A percentile compares a stretch with the other conserved stretches of the same genome.
Conservation (phyloP, 2,113 vertebrate species). For the Neogobius melanostomus region DNA sequence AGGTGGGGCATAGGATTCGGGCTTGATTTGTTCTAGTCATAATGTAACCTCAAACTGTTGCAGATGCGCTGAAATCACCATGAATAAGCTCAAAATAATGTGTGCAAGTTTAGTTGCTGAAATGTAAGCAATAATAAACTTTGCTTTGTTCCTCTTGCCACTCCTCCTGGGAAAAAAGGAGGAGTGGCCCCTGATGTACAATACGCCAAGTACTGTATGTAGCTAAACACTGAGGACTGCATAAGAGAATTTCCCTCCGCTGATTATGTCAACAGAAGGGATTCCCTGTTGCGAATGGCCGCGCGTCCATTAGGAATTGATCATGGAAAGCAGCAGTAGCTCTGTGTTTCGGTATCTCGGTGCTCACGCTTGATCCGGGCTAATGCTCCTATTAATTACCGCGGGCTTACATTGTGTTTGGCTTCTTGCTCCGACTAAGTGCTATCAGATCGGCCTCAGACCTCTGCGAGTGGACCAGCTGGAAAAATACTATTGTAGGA, state of each 20-base stretch:
- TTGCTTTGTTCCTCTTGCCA: too few species aligned
- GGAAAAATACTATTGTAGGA: constrained; percentile 66
- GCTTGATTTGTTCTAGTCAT: too few species aligned
- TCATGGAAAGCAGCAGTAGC: constrained; percentile 14
- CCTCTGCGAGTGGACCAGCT: constrained; percentile 50
- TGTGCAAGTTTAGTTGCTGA: too few species aligned
- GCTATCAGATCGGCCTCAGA: constrained; percentile 65
- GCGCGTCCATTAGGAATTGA: constrained; percentile 1
- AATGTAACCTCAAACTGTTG: too few species aligned
- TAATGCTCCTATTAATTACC: constrained; percentile 64
- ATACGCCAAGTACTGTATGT: too few species aligned
- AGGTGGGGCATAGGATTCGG: too few species aligned
- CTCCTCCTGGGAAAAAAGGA: too few species aligned
- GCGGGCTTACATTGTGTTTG: constrained; percentile 54
- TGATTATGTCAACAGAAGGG: neutral
- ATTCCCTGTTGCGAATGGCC: neutral
- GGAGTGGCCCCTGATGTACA: too few species aligned
- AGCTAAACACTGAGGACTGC: neutral
- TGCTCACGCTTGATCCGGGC: constrained; percentile 46
- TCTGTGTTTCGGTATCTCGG: constrained; percentile 41
- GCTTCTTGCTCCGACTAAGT: constrained; percentile 51
- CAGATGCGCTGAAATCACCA: too few species aligned
- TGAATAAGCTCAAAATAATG: too few species aligned
- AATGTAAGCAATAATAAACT: too few species aligned
- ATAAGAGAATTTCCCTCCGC: too few species aligned